These are phyloP conservation scores for Ophiodon elongatus DNA, from an alignment of 2,113 vertebrate genomes.

Conservation along the genomic window DNA sequence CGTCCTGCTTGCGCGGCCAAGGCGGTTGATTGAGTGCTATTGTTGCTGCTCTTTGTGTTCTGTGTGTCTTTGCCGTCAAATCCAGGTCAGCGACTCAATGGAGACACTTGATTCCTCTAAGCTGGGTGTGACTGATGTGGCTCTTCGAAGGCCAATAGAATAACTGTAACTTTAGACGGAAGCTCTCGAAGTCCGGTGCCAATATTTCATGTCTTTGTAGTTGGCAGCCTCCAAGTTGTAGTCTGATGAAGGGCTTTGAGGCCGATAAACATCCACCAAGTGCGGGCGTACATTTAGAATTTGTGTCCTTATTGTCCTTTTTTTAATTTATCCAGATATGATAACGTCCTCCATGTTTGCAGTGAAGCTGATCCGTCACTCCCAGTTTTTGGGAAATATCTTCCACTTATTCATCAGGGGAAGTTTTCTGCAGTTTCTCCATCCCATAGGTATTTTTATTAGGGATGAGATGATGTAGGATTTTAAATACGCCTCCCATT, in stretches of 20 bases:
- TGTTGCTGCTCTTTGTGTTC: not conserved
- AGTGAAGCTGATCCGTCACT: not conserved
- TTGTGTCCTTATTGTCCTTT: too few species aligned
- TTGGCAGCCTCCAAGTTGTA: too few species aligned
- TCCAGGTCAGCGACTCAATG: constrained; percentile 34
- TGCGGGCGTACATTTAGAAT: not conserved
- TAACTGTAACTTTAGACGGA: constrained; percentile 21
- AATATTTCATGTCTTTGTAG: not conserved
- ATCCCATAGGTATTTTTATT: not conserved
- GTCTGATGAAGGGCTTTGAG: not conserved
- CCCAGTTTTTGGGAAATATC: not conserved
- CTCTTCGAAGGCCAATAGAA: constrained; percentile 18
- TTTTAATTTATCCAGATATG: not conserved
- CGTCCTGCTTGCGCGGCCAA: not conserved
- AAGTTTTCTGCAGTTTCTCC: not conserved
- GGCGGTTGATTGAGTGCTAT: not conserved
- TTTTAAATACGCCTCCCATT: too few species aligned
- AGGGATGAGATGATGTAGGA: too few species aligned
- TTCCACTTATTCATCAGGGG: not conserved
- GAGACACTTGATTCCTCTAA: constrained; percentile 37
- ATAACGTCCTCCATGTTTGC: not conserved
- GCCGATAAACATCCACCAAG: not conserved
- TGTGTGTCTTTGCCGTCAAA: constrained; percentile 2
- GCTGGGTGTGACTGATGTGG: constrained; percentile 4
- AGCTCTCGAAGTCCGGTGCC: not conserved